Conservation (phyloP, 2,888 invertebrate species). For the Pantelozetes paolii region DNA sequence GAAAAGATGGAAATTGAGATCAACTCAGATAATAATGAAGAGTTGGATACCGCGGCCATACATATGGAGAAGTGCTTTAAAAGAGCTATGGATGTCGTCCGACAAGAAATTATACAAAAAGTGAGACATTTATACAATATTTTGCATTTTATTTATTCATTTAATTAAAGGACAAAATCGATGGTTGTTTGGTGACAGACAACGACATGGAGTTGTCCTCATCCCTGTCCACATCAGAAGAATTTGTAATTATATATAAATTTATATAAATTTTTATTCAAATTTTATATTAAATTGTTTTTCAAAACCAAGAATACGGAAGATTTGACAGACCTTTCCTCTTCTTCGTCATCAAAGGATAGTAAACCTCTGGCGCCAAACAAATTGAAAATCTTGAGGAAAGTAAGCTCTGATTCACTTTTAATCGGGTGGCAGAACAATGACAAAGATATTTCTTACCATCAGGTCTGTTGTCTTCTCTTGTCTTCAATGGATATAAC, state of each 20-base stretch:
- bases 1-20: neutral
- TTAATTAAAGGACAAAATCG: neutral
- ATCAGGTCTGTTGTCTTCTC: conserved; percentile 10
- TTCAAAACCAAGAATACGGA: neutral
- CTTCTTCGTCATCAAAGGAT: neutral
- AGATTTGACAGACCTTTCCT: neutral
- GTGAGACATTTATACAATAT: conserved; percentile 28
- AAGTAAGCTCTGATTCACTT: neutral
- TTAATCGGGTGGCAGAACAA: conserved; percentile 1
- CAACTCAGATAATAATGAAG: neutral
- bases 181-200: neutral
- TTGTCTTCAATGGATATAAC: no score
- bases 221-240: neutral
- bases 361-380: neutral
- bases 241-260: neutral
- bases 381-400: neutral
- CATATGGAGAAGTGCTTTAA: conserved; percentile 45
- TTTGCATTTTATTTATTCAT: no score
- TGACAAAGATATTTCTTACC: neutral
- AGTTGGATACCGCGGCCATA: conserved; percentile 34
- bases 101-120: conserved; percentile 43
- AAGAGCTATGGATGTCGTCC: conserved; percentile 45
- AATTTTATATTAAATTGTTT: no score
- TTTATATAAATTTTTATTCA: no score
- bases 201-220: neutral